These are phyloP conservation scores for Phoxinus dragarum DNA, from an alignment of 2,797 vertebrate genomes.

Conservation along the genomic window DNA sequence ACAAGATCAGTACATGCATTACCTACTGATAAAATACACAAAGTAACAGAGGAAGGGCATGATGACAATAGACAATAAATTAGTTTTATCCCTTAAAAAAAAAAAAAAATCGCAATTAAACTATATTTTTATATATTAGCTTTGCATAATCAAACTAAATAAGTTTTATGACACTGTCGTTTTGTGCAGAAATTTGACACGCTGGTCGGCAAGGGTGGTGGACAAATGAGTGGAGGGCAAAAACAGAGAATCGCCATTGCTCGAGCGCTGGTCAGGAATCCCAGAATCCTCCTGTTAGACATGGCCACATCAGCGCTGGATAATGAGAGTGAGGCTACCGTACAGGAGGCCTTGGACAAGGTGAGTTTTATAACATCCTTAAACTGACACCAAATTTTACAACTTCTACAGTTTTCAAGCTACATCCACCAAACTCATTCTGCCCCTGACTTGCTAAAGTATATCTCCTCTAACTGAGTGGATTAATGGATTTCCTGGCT, in stretches of 20 bases:
- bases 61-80: neutral
- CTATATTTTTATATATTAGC: neutral
- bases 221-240: slow-evolving; percentile 86
- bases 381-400: neutral
- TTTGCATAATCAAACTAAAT: neutral
- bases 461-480: neutral
- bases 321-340: slow-evolving; percentile 81
- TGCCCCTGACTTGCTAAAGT: neutral
- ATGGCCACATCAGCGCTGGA: slow-evolving; percentile 85
- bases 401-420: neutral
- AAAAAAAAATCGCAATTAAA: neutral
- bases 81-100: neutral
- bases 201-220: slow-evolving; percentile 82
- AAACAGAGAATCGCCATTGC: slow-evolving; percentile 85
- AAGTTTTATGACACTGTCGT: neutral
- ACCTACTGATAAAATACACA: neutral
- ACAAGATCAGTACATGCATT: neutral
- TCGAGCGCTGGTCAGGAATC: slow-evolving; percentile 81
- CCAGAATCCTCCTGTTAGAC: slow-evolving; percentile 81
- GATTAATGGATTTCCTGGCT: neutral
- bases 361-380: slow-evolving; percentile 57
- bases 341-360: slow-evolving; percentile 79
- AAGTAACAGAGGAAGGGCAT: neutral
- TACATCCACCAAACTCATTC: neutral
- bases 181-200: slow-evolving; percentile 79